These are phyloP conservation scores for Aplysina aerophoba DNA, from an alignment of 37 sponge, comb jelly and placozoan species.

Conservation along the genomic window DNA sequence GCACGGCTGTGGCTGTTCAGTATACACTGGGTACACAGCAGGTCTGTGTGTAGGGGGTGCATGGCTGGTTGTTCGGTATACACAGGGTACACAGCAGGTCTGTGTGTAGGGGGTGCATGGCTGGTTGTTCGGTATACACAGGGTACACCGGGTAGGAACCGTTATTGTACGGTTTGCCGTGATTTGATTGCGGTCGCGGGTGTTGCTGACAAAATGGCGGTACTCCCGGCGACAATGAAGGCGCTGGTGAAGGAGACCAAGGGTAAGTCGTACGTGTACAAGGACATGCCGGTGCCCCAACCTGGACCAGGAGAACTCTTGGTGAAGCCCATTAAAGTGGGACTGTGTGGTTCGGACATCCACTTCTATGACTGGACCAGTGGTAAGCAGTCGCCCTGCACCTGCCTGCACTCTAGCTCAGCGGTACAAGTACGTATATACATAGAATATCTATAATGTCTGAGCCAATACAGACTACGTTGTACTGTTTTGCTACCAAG, in stretches of 20 bases:
- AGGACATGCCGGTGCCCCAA: constrained; percentile 66
- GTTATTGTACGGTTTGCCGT: too few species aligned
- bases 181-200: too few species aligned
- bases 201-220: background rate
- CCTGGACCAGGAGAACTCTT: constrained; percentile 78
- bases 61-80: too few species aligned
- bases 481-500: background rate
- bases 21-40: background rate
- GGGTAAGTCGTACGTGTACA: constrained; percentile 65
- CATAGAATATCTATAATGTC: too few species aligned
- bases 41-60: too few species aligned
- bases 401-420: too few species aligned
- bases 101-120: too few species aligned
- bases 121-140: too few species aligned
- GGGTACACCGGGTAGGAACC: too few species aligned
- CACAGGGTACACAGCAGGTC: too few species aligned
- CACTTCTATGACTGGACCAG: constrained; percentile 82
- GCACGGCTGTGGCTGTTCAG: background rate
- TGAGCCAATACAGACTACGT: too few species aligned
- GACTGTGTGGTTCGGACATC: constrained; percentile 91
- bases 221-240: constrained; percentile 67
- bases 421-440: too few species aligned
- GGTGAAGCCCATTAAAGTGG: constrained; percentile 74
- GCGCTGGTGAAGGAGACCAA: constrained; percentile 79
- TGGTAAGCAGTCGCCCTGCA: constrained; percentile 27